These are phyloP conservation scores for Drosophila oshimai DNA, from an alignment of 1,140 invertebrate species.

Conservation along the genomic window DNA sequence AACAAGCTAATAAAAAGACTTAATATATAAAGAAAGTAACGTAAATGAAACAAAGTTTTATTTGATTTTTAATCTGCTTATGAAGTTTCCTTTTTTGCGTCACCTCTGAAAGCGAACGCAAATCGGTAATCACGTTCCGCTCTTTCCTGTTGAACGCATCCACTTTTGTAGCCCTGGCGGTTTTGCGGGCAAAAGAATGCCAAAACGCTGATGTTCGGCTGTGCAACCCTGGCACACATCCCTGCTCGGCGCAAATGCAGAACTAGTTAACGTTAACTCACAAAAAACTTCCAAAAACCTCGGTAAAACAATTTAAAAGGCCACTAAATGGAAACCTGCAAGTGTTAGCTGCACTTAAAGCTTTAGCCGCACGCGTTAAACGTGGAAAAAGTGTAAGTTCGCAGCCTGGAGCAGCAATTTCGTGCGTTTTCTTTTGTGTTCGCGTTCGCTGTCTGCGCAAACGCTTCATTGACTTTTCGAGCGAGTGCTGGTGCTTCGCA, in stretches of 20 bases:
- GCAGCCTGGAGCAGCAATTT: conserved; percentile 4
- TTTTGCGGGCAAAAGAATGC: conserved; percentile 65
- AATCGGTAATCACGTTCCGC: background rate
- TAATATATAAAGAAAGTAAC: too few species aligned
- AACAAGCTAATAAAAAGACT: too few species aligned
- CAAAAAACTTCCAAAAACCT: conserved; percentile 32
- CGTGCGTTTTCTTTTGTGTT: conserved; percentile 70
- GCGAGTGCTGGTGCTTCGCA: conserved; percentile 11
- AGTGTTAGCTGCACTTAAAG: conserved; percentile 3
- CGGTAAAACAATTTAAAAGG: conserved; percentile 24
- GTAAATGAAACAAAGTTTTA: too few species aligned
- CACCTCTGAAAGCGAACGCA: too few species aligned
- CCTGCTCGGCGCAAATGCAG: conserved; percentile 40
- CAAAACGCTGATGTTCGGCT: background rate
- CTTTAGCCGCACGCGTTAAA: background rate
- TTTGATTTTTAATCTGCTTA: too few species aligned
- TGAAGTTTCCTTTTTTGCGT: too few species aligned
- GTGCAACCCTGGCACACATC: conserved; percentile 12
- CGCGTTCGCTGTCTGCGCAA: conserved; percentile 60
- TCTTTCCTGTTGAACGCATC: background rate
- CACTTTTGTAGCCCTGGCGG: conserved; percentile 21
- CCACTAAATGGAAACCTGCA: background rate
- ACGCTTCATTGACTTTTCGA: conserved; percentile 76
- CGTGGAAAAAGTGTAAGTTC: conserved; percentile 41
- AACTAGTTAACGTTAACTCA: conserved; percentile 36